A percentile compares a stretch with the other conserved stretches of the same genome.
phyloP scores from a whole-genome alignment of 2,797 vertebrate species.

The Anniella stebbinsi region DNA sequence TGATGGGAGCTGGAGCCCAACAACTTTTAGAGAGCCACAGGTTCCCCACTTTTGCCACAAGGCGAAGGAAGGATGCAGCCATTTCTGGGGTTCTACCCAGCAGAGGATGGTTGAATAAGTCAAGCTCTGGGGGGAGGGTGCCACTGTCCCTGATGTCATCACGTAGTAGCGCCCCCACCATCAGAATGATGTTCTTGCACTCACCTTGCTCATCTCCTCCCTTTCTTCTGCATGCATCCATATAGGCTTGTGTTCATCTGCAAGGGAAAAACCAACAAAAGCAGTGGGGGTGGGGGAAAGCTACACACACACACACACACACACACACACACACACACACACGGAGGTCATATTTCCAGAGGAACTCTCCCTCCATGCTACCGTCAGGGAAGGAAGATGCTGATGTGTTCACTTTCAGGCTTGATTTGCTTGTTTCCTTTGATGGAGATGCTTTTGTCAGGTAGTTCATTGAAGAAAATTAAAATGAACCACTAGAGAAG shows the following conservation, averaged over 20 bases:
- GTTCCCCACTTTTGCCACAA: neutral
- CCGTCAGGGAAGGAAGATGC: neutral
- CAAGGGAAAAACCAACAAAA: slow-evolving; percentile 34
- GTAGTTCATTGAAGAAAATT: neutral
- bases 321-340: too few relatives aligned
- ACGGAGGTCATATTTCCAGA: neutral
- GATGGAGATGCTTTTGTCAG: neutral
- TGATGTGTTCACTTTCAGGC: neutral
- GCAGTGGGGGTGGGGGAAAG: too few relatives aligned
- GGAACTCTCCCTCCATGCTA: neutral
- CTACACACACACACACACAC: too few relatives aligned
- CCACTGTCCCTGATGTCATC: neutral
- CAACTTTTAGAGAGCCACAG: neutral
- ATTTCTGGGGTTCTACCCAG: neutral
- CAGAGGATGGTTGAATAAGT: neutral
- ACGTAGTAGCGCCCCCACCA: neutral
- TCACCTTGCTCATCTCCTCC: slow-evolving; percentile 98
- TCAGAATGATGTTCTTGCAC: slow-evolving; percentile 52
- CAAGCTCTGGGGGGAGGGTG: neutral
- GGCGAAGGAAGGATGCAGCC: neutral
- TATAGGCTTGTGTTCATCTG: slow-evolving; percentile 98
- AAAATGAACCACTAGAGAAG: neutral
- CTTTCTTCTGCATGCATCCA: slow-evolving; percentile 99
- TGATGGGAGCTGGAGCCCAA: neutral
- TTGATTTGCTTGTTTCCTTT: neutral